These are phyloP conservation scores for Pao palembangensis DNA, from an alignment of 2,113 vertebrate genomes.

Conservation along the genomic window DNA sequence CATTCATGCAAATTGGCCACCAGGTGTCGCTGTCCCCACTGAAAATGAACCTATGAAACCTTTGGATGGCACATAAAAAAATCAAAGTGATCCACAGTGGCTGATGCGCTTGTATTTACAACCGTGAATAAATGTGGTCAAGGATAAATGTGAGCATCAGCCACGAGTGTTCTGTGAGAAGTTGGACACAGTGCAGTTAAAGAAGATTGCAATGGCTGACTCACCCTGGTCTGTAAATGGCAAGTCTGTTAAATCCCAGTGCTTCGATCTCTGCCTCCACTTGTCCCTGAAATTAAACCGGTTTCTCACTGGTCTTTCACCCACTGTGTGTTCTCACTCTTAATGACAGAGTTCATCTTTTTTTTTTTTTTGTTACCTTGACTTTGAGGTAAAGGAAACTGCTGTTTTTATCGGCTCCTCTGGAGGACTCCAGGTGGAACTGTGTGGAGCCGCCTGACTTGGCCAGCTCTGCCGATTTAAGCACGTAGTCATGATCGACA, in stretches of 20 bases:
- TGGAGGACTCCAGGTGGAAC: conserved; percentile 86
- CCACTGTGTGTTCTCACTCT: neutral
- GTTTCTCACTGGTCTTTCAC: neutral
- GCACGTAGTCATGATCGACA: conserved; percentile 90
- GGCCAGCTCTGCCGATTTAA: conserved; percentile 86
- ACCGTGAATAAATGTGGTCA: no score
- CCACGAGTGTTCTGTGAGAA: neutral
- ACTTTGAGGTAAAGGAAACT: conserved; percentile 85
- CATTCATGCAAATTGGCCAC: no score
- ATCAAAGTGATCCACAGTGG: no score
- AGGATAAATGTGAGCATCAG: no score
- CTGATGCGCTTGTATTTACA: no score
- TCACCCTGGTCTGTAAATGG: conserved; percentile 88
- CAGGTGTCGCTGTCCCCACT: no score
- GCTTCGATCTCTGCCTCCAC: conserved; percentile 77
- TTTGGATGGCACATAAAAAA: no score
- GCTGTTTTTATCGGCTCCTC: conserved; percentile 82
- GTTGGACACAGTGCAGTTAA: neutral
- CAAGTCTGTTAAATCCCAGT: conserved; percentile 76
- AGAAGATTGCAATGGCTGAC: conserved; percentile 43
- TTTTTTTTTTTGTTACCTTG: conserved; percentile 74
- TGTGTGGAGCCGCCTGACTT: conserved; percentile 86
- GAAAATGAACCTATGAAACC: no score
- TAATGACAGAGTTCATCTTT: no score
- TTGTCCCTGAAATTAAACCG: conserved; percentile 80